Evolutionary conservation across 1,140 invertebrate genomes (phyloP), one percentile per base, ranked within the genome.

Genomic region (Anthonomus grandis): DNA sequence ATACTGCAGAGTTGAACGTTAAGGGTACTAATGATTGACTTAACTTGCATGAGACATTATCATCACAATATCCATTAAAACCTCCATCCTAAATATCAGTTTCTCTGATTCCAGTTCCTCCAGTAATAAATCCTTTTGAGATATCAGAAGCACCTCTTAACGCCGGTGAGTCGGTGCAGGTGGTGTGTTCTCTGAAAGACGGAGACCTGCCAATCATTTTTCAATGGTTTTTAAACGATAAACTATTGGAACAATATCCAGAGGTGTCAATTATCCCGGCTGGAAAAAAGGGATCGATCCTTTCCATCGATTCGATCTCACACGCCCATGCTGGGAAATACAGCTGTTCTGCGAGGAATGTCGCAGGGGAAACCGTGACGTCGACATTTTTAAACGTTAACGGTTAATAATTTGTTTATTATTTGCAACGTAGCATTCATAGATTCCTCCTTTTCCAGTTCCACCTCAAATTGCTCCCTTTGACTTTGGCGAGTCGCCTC

Each of bases 251-350:
- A 69, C 64, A 70, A 23, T 57, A 56, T 57, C 51, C 48, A 4
- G 59, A 64, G 27, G 59, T 64, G 3, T 19, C 52, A 2, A 60
- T 41, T 6, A 46, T 59, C 10, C 22, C 44, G 10, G 45, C 64
- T 1, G 77, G 76, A 15, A 64, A 65, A 64, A 41, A 70, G 58
- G 64, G 65, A 22, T 71, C 65, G 3, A 56, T 66, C 51, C 61
- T 90, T 53, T 84, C 82, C 22, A 90, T 91, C 57, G 85, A 88
- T 54, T 83, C 84, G 10, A 84, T 87, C 2, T 81, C 80, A 68
- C 84, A 84, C 50, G 78, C 80, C 54, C 84, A 86, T 68, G 77
- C 80, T 25, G 80, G 82, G 5, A 77, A 78, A 62, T 86, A 86
- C 63, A 83, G 82, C 1, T 87, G 84, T 64, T 69, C 75, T 31